Evolutionary conservation across 1,140 invertebrate species (phyloP), one percentile per base, ranked within the genome.

Genomic region (Tetragonula clypearis): DNA sequence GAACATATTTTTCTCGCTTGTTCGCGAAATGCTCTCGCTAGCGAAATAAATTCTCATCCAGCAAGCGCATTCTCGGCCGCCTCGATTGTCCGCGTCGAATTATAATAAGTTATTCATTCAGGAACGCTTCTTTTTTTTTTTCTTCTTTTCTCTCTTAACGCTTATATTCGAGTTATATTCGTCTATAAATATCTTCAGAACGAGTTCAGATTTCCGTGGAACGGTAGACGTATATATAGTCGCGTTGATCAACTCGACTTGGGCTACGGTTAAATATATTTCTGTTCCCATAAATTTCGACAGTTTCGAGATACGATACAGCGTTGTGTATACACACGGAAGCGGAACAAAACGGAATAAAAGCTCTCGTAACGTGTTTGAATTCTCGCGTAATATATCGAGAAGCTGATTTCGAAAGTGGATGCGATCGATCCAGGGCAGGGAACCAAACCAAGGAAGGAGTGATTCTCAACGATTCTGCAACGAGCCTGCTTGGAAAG

Each of bases 81-180:
- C 66, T 86, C 81, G 85, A 86, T 86, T 86, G 85, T 86, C 85
- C 85, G 82, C 60, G 35, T 86, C 68, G 41, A 49, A 49, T 49
- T 49, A 21, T 78, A 83, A 77, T 21, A 55, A 66, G 68, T 74
- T 41, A 74, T 79, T 83, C 81, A 55, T 66, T 74, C 71, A 85
- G 84, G 84, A 85, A 85, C 84, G 69, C 78, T 80, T 74, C 15
- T 17, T 56, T 17, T 56, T 56, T 17, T 56, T 56, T 17, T 56
- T 56, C 58, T 55, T 77, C 3, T 4, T 35, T 4, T 35, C 35
- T 35, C 35, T 35, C 74, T 78, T 83, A 49, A 78, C 66, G 55
- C n/a, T 74, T 85, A 85, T n/a, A 26, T 74, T 49, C 58, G 9
- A 66, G 49, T 79, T 69, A 15, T 14, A 56, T 55, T 71, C 60